Percentiles rank a stretch among this genome's conserved stretches.
These are phyloP conservation scores for Trichacis sp. DNA, from an alignment of 2,888 invertebrate genomes.

Conservation along the genomic window DNA sequence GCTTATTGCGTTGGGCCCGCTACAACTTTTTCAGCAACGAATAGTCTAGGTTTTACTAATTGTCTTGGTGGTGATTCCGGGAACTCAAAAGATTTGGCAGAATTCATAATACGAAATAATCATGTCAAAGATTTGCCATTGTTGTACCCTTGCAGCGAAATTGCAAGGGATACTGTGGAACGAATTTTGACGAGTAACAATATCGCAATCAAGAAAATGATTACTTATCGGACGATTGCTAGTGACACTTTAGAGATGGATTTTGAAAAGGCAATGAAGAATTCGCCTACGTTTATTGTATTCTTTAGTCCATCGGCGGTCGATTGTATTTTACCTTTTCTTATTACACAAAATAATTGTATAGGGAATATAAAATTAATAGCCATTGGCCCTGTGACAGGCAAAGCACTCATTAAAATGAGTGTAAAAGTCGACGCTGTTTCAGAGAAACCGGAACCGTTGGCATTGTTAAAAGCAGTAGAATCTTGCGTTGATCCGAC, in stretches of 20 bases:
- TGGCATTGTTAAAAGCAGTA: slow-evolving; percentile 53
- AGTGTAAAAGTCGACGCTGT: slow-evolving; percentile 51
- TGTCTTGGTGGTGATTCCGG: slow-evolving; percentile 57
- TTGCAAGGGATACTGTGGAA: slow-evolving; percentile 59
- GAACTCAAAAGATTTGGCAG: slow-evolving; percentile 59
- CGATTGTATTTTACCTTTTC: slow-evolving; percentile 48
- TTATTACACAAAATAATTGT: slow-evolving; percentile 38
- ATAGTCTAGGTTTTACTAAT: slow-evolving; percentile 48
- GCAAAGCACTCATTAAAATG: slow-evolving; percentile 51
- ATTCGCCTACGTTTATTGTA: slow-evolving; percentile 51
- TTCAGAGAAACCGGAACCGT: slow-evolving; percentile 60
- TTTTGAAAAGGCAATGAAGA: slow-evolving; percentile 44
- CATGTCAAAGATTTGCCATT: slow-evolving; percentile 45
- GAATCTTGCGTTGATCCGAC: slow-evolving; percentile 21
- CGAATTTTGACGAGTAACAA: slow-evolving; percentile 44
- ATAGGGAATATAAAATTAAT: slow-evolving; percentile 50
- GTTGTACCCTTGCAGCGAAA: slow-evolving; percentile 63
- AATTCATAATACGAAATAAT: slow-evolving; percentile 47
- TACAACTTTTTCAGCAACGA: slow-evolving; percentile 54
- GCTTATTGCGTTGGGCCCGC: slow-evolving; percentile 61
- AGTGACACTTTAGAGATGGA: slow-evolving; percentile 52
- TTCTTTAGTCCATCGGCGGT: slow-evolving; percentile 65
- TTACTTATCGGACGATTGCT: slow-evolving; percentile 57
- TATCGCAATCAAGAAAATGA: slow-evolving; percentile 51
- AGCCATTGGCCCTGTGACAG: slow-evolving; percentile 64